Evolutionary conservation across 2,113 vertebrate species (phyloP), one percentile per base, ranked within the genome.

Genomic region (Natator depressus): DNA sequence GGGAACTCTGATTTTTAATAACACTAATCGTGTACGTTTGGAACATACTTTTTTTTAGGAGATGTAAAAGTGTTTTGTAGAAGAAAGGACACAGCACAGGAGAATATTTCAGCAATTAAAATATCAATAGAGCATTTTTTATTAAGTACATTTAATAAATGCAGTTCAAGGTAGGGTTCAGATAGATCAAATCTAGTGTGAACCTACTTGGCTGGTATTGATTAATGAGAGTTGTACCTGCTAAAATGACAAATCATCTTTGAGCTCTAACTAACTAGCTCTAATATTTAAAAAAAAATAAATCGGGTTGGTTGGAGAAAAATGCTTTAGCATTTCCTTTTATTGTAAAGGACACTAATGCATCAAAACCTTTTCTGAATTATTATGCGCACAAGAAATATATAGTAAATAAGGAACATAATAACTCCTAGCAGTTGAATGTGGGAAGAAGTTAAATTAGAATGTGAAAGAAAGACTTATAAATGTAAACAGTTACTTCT

Each of bases 391-490:
- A 98, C 98, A 98, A 98, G 98, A 99, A 98, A 99, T 98, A 98
- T 97, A 98, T 98, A 98, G 99, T 98, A 99, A 99, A 99, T 99
- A 98, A 95, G 97, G 98, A 98, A 98, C 97, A 97, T 94, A 97
- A 97, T 81, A 97, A 98, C 98, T 98, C 98, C 98, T 98, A 97
- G 94, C 97, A 90, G 93, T 94, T 95, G 97, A 95, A 97, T 96
- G 79, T 88, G 96, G 97, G 95, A 96, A 97, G 96, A 96, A 96
- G 97, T 97, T 95, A 96, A 98, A 98, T 98, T 98, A 98, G 98
- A 99, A 99, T 99, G 99, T 99, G 99, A 99, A 99, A 98, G 98
- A 98, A 99, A 98, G 97, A 98, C 97, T 98, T 97, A 98, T 97
- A 98, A 98, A 97, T 98, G 97, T 97, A 98, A 98, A 98, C 98